A percentile compares a stretch with the other conserved stretches of the same genome.
Evolutionary conservation across 2,888 invertebrate genomes (phyloP).

Genomic region (Patella depressa): DNA sequence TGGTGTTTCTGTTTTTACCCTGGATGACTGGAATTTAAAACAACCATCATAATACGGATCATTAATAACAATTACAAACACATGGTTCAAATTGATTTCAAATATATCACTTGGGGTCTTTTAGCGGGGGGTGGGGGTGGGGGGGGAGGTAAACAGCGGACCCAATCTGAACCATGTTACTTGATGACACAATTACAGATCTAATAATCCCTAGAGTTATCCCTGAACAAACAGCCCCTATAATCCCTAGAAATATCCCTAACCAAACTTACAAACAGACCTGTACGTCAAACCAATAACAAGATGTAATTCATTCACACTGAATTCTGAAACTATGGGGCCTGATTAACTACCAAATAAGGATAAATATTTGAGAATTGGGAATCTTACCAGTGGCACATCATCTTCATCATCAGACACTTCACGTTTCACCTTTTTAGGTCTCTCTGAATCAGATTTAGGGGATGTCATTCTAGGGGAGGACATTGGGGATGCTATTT

Average conservation of each 20-base stretch:
- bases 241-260: too few relatives aligned
- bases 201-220: too few relatives aligned
- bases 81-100: too few relatives aligned
- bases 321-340: too few relatives aligned
- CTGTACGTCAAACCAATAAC: too few relatives aligned
- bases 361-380: not conserved
- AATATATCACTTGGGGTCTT: not conserved
- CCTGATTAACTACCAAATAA: not conserved
- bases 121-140: not conserved
- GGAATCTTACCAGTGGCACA: constrained; percentile 51
- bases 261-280: too few relatives aligned
- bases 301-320: too few relatives aligned
- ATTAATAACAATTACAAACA: not conserved
- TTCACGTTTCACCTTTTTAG: constrained; percentile 32
- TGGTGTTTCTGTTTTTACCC: constrained; percentile 37
- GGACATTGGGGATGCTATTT: constrained; percentile 17
- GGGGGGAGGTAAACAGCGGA: too few relatives aligned
- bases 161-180: too few relatives aligned
- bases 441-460: constrained; percentile 27
- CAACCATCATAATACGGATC: not conserved
- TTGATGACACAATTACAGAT: too few relatives aligned
- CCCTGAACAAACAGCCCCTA: too few relatives aligned
- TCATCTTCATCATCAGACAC: constrained; percentile 52
- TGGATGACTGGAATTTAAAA: constrained; percentile 33
- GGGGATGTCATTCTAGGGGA: constrained; percentile 26